Evolutionary conservation across 1,140 invertebrate species (phyloP).

Genomic region (Antheraea mylitta): DNA sequence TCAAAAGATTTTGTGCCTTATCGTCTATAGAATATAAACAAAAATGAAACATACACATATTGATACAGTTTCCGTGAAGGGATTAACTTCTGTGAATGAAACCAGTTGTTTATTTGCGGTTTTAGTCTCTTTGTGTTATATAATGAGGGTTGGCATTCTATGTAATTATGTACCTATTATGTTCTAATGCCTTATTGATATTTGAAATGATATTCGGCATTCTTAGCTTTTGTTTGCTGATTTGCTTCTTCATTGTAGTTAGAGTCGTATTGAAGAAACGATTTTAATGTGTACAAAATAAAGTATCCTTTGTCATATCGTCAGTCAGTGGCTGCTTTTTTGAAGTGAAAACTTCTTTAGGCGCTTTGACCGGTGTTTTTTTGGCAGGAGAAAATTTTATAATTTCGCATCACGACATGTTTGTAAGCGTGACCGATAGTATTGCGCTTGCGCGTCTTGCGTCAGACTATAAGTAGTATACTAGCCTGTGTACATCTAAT

Average conservation of each 20-base stretch:
- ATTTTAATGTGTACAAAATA: no score
- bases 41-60: background rate
- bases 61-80: conserved; percentile 9
- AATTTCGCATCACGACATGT: no score
- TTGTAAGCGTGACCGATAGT: no score
- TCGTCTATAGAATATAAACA: background rate
- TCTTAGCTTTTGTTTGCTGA: background rate
- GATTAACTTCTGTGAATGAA: conserved; percentile 23
- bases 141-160: background rate
- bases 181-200: background rate
- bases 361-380: no score
- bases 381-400: no score
- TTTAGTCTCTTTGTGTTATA: conserved; percentile 1
- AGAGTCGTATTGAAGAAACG: no score
- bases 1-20: conserved; percentile 16
- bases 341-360: no score
- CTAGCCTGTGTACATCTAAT: no score
- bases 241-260: background rate
- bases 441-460: no score
- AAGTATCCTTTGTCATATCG: no score
- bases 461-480: no score
- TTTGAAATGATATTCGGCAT: background rate
- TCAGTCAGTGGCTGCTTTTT: no score
- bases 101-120: conserved; percentile 16
- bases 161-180: background rate